phyloP scores from a whole-genome alignment of 2,113 vertebrate species.

The Syngnathus scovelli region DNA sequence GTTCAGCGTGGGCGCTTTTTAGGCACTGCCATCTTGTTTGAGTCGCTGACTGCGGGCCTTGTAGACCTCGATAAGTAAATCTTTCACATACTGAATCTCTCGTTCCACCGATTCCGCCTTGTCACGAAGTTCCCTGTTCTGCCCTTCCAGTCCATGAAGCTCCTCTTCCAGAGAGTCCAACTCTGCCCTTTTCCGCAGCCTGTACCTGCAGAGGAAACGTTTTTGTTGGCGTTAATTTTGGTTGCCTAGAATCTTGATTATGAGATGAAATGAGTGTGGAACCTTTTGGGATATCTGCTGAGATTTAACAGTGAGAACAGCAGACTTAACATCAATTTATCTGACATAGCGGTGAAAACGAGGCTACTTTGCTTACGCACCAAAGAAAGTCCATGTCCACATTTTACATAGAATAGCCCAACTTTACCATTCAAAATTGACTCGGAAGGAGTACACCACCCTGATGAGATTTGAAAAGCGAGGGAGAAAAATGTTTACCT shows the following conservation, averaged over 20 bases:
- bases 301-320: constrained; percentile 11
- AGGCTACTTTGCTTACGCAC: no score
- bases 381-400: not conserved
- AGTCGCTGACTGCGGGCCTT: constrained; percentile 87
- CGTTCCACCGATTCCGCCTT: constrained; percentile 88
- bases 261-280: constrained; percentile 2
- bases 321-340: not conserved
- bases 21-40: constrained; percentile 76
- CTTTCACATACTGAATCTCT: constrained; percentile 91
- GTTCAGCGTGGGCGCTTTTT: constrained; percentile 34
- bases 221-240: constrained; percentile 9
- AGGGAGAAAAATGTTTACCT: constrained; percentile 55
- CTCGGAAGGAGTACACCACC: not conserved
- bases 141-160: constrained; percentile 81
- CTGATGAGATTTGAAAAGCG: no score
- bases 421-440: not conserved
- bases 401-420: not conserved
- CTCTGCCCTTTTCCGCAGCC: constrained; percentile 87
- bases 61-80: constrained; percentile 89
- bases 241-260: constrained; percentile 37
- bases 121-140: constrained; percentile 84
- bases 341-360: not conserved
- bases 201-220: constrained; percentile 69
- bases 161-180: constrained; percentile 86
- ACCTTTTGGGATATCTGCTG: constrained; percentile 16